These are phyloP conservation scores for Orestias chungarensis DNA, from an alignment of 2,797 vertebrate genomes.

Conservation along the genomic window DNA sequence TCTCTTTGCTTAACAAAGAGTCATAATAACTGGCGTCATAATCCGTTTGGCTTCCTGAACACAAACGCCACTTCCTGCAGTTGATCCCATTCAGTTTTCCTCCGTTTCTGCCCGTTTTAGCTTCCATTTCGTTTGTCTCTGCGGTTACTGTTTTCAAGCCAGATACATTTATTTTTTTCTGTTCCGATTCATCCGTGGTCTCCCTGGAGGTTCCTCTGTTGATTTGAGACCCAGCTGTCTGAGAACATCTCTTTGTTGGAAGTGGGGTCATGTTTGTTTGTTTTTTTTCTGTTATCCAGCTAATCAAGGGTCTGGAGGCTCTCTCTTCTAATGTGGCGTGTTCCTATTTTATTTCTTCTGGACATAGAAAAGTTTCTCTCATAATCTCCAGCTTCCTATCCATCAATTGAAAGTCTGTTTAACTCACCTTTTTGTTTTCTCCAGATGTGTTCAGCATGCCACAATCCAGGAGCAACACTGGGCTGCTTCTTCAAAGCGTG, in stretches of 20 bases:
- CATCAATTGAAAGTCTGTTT: not conserved
- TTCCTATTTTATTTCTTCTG: not conserved
- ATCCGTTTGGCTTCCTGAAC: not conserved
- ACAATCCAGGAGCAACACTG: constrained; percentile 70
- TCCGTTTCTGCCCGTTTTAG: not conserved
- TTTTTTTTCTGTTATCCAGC: not conserved
- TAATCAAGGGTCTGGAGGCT: not conserved
- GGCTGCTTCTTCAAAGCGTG: constrained; percentile 84
- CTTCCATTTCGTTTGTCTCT: not conserved
- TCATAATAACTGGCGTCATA: not conserved
- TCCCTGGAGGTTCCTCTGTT: not conserved
- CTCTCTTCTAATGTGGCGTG: not conserved
- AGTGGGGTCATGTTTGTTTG: too few relatives aligned
- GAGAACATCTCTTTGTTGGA: not conserved
- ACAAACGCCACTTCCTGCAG: not conserved
- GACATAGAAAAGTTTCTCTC: not conserved
- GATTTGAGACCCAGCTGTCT: not conserved
- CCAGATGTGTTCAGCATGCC: constrained; percentile 77
- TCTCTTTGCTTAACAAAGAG: not conserved
- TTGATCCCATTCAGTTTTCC: not conserved
- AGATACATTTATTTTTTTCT: not conserved
- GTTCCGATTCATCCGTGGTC: not conserved
- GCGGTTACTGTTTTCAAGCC: not conserved
- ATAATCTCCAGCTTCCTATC: not conserved
- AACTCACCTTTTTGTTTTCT: constrained; percentile 12